Evolutionary conservation across 2,888 invertebrate species (phyloP).

Genomic region (Caenorhabditis imperialis): DNA sequence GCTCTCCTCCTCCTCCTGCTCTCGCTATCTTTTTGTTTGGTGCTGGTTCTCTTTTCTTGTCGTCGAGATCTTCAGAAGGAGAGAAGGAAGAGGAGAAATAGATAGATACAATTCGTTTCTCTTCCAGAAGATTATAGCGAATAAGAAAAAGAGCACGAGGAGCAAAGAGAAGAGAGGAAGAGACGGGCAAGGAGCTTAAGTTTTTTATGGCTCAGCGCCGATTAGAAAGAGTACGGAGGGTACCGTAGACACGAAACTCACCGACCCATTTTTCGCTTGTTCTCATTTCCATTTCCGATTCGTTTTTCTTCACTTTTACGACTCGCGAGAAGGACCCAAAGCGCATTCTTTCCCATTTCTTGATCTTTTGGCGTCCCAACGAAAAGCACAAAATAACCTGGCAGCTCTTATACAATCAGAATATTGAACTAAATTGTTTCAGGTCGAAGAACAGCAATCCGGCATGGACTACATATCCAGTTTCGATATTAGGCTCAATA

Average conservation of each 20-base stretch:
- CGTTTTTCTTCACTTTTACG: slow-evolving; percentile 37
- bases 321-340: no score
- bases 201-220: slow-evolving; percentile 25
- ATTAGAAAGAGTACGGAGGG: slow-evolving; percentile 16
- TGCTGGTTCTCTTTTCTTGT: slow-evolving; percentile 14
- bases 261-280: slow-evolving; percentile 10
- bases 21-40: slow-evolving; percentile 13
- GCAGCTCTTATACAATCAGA: no score
- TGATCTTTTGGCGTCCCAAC: no score
- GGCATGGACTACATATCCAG: slow-evolving; percentile 86
- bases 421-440: no score
- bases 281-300: slow-evolving; percentile 37
- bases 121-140: slow-evolving; percentile 46
- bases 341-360: no score
- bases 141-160: slow-evolving; percentile 3
- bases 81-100: no score
- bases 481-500: slow-evolving; percentile 85
- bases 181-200: slow-evolving; percentile 20
- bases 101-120: no score
- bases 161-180: neutral
- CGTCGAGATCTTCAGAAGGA: no score
- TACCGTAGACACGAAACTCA: slow-evolving; percentile 20
- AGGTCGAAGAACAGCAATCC: slow-evolving; percentile 48
- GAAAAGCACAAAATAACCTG: no score
- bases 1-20: neutral